Conservation (phyloP, 2,113 vertebrate species). For the Heterocephalus glaber region DNA sequence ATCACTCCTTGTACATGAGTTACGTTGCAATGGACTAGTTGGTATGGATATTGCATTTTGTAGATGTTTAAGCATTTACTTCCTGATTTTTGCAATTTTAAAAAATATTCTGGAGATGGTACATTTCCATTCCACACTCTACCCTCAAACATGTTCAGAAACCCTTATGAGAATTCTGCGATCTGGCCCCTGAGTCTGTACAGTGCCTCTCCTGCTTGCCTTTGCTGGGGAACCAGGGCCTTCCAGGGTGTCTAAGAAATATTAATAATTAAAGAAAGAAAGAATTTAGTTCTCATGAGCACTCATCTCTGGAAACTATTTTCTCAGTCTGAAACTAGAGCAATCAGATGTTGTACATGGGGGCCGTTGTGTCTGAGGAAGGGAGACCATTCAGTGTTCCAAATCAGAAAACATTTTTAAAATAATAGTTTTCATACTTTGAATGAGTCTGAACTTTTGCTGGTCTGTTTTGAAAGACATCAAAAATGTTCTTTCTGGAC, state of each 20-base stretch:
- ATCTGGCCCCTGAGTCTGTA: background rate
- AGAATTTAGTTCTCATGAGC: background rate
- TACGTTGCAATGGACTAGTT: background rate
- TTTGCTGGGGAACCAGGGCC: background rate
- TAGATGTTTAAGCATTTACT: background rate
- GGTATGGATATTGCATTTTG: background rate
- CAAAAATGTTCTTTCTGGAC: background rate
- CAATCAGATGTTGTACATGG: background rate
- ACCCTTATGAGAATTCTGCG: background rate
- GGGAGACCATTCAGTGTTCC: background rate
- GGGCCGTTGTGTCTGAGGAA: background rate
- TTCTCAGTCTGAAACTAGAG: background rate
- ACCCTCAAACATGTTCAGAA: background rate
- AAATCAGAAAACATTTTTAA: background rate
- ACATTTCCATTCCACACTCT: background rate
- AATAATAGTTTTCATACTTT: background rate
- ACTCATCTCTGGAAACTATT: background rate
- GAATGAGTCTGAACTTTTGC: background rate
- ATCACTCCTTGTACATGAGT: background rate
- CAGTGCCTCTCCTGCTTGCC: background rate
- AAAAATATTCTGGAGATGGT: background rate
- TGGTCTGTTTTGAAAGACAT: slow-evolving; percentile 10
- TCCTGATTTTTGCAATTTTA: background rate
- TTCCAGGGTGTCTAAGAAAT: background rate
- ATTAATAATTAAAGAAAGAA: background rate